Evolutionary conservation across 64 coral and sea anemone genomes (phyloP).

Genomic region (Dendrophyllia cribrosa): DNA sequence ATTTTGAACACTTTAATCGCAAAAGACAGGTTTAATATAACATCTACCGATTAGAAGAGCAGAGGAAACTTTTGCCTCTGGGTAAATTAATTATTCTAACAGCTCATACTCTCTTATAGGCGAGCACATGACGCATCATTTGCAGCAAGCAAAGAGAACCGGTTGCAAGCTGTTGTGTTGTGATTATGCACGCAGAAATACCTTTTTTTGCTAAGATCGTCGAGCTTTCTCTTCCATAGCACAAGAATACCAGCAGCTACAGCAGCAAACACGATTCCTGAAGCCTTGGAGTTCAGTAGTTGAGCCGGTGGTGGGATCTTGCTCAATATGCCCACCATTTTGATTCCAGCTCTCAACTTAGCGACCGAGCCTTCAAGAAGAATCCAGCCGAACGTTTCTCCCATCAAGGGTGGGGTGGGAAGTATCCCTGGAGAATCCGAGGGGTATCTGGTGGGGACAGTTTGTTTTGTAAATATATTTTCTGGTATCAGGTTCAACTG

Average conservation of each 20-base stretch:
- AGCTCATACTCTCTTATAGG: too few relatives aligned
- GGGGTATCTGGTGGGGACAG: too few relatives aligned
- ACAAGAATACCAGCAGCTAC: slow-evolving; percentile 47
- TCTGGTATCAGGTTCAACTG: too few relatives aligned
- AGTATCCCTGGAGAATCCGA: too few relatives aligned
- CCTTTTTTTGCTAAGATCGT: slow-evolving; percentile 64
- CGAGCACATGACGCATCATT: too few relatives aligned
- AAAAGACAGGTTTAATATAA: not conserved
- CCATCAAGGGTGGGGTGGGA: too few relatives aligned
- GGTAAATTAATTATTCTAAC: too few relatives aligned
- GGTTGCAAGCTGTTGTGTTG: not conserved
- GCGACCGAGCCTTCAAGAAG: slow-evolving; percentile 1
- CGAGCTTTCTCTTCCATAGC: slow-evolving; percentile 69
- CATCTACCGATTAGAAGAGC: too few relatives aligned
- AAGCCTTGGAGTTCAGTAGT: slow-evolving; percentile 38
- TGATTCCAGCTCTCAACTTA: not conserved
- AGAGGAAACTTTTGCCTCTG: too few relatives aligned
- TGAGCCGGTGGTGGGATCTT: slow-evolving; percentile 11
- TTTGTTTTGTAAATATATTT: too few relatives aligned
- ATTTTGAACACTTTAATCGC: too few relatives aligned
- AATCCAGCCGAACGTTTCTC: too few relatives aligned
- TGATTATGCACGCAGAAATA: not conserved
- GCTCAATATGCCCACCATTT: slow-evolving; percentile 67
- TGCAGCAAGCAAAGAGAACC: not conserved
- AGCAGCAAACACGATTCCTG: slow-evolving; percentile 38